These are phyloP conservation scores for Beaufortia kweichowensis DNA, from an alignment of 2,113 vertebrate species.

Conservation along the genomic window DNA sequence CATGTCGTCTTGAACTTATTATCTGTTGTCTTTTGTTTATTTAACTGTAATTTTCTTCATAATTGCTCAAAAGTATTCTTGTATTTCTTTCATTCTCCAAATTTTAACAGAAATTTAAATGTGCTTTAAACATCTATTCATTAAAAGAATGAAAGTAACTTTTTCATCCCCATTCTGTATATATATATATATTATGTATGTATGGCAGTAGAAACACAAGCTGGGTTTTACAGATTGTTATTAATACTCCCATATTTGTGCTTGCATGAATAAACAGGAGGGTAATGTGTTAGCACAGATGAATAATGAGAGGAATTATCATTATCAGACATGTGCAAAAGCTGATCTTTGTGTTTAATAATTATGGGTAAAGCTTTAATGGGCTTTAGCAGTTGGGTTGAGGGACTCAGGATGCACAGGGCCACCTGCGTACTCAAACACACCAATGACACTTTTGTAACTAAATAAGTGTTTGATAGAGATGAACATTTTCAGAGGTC, in stretches of 20 bases:
- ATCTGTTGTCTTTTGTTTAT: constrained; percentile 2
- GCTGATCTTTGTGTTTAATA: constrained; percentile 40
- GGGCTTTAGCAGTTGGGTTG: constrained; percentile 29
- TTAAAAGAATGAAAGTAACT: not conserved
- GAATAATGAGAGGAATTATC: constrained; percentile 50
- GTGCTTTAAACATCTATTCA: not conserved
- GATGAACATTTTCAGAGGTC: not conserved
- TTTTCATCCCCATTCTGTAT: not conserved
- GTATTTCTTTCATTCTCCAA: not conserved
- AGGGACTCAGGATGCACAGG: not conserved
- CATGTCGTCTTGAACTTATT: not conserved
- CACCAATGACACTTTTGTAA: not conserved
- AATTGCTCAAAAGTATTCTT: not conserved
- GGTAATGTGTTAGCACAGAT: constrained; percentile 40
- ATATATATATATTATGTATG: not conserved
- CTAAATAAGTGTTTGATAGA: not conserved
- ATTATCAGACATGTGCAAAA: constrained; percentile 38
- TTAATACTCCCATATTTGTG: constrained; percentile 37
- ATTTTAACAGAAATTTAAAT: not conserved
- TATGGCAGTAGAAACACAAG: not conserved
- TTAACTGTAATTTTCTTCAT: not conserved
- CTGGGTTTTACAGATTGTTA: constrained; percentile 31
- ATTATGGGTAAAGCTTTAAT: constrained; percentile 49
- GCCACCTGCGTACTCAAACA: not conserved
- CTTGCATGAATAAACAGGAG: constrained; percentile 42